These are phyloP conservation scores for Melanargia galathea DNA, from an alignment of 2,888 invertebrate genomes.

Conservation along the genomic window DNA sequence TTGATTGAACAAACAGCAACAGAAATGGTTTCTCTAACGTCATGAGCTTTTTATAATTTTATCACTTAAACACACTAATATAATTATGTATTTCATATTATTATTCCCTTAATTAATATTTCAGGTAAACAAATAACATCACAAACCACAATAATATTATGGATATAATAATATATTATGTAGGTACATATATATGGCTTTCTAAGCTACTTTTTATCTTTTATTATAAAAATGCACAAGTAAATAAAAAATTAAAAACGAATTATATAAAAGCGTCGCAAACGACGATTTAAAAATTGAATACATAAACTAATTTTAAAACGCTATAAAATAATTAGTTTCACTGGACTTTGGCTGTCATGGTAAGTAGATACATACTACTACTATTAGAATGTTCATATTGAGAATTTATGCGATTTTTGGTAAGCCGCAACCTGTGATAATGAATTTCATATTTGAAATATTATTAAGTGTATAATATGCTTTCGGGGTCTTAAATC, in stretches of 20 bases:
- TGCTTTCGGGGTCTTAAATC: no score
- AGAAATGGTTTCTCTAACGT: no score
- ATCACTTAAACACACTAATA: background rate
- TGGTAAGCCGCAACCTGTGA: no score
- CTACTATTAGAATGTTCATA: no score
- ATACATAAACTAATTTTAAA: conserved; percentile 11
- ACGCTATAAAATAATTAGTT: background rate
- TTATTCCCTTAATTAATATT: background rate
- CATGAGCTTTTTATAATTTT: background rate
- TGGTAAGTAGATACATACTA: no score
- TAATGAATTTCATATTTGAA: no score
- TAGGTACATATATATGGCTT: conserved; percentile 15
- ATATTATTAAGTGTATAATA: no score
- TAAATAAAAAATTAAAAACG: background rate
- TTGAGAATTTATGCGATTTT: no score
- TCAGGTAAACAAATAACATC: conserved; percentile 22
- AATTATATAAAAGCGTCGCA: background rate
- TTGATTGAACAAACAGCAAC: no score
- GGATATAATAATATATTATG: background rate
- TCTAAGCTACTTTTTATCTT: conserved; percentile 14
- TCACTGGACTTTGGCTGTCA: background rate
- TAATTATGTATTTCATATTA: background rate
- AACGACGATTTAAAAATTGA: background rate
- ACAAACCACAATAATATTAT: conserved; percentile 20
- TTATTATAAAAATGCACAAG: conserved; percentile 3